Conservation (phyloP, 2,888 invertebrate species). For the Leptura quadrifasciata region DNA sequence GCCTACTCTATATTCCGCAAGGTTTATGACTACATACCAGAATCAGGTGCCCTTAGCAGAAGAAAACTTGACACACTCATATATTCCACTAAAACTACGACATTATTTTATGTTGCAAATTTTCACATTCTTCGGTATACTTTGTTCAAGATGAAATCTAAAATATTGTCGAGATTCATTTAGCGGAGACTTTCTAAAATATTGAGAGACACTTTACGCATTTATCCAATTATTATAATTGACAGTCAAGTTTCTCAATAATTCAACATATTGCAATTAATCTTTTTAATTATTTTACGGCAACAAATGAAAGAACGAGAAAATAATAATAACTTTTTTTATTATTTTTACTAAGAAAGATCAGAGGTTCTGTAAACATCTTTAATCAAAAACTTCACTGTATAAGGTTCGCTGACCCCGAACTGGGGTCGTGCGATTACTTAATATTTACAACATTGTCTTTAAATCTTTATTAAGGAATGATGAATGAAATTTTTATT, state of each 20-base stretch:
- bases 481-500: slow-evolving; percentile 17
- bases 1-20: too few relatives aligned
- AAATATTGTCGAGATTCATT: too few relatives aligned
- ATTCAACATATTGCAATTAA: not conserved
- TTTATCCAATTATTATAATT: not conserved
- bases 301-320: not conserved
- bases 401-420: slow-evolving; percentile 22
- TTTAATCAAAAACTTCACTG: slow-evolving; percentile 7
- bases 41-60: too few relatives aligned
- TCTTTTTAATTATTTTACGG: not conserved
- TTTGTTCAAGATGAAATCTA: too few relatives aligned
- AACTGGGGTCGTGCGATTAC: slow-evolving; percentile 26
- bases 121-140: too few relatives aligned
- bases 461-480: slow-evolving; percentile 21
- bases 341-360: not conserved
- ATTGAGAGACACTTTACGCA: too few relatives aligned
- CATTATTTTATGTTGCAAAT: too few relatives aligned
- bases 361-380: not conserved
- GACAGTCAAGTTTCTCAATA: not conserved
- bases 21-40: too few relatives aligned
- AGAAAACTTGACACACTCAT: too few relatives aligned
- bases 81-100: too few relatives aligned
- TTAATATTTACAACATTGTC: slow-evolving; percentile 28
- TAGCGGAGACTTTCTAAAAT: too few relatives aligned
- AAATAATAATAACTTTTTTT: not conserved